Percentiles rank a stretch among this genome's conserved stretches.
phyloP scores from a whole-genome alignment of 2,888 invertebrate species.

The Tricholauxania praeusta region DNA sequence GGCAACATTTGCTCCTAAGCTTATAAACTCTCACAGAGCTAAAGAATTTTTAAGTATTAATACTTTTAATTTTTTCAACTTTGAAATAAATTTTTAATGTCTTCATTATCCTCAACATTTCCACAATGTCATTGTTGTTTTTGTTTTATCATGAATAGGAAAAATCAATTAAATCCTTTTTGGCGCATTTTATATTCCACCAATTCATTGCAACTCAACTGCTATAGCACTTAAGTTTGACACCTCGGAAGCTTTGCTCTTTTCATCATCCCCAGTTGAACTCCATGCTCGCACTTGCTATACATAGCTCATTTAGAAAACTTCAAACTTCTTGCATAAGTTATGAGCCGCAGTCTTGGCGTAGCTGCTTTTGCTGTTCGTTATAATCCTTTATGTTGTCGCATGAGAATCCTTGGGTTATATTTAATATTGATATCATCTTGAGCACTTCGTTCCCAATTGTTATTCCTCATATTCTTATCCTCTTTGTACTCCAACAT shows the following conservation, averaged over 20 bases:
- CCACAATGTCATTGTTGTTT: neutral
- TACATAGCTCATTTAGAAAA: conserved; percentile 32
- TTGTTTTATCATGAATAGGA: conserved; percentile 6
- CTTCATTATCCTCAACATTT: conserved; percentile 11
- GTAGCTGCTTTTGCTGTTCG: neutral
- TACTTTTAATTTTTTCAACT: neutral
- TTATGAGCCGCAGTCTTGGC: conserved; percentile 41
- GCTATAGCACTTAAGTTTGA: conserved; percentile 33
- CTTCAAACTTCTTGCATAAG: conserved; percentile 45
- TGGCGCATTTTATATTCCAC: conserved; percentile 18
- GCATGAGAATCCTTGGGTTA: conserved; percentile 22
- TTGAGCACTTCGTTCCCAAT: conserved; percentile 11
- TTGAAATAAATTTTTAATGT: conserved; percentile 22
- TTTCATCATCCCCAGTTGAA: conserved; percentile 5
- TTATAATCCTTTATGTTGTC: conserved; percentile 41
- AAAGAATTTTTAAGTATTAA: conserved; percentile 15
- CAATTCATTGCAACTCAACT: neutral
- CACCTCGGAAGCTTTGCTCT: conserved; percentile 9
- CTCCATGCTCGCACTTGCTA: neutral
- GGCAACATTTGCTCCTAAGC: conserved; percentile 3
- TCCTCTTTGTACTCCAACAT: conserved; percentile 28
- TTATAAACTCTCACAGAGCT: conserved; percentile 41
- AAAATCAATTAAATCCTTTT: conserved; percentile 35
- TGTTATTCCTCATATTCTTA: conserved; percentile 16
- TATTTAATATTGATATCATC: conserved; percentile 34